Evolutionary conservation across 2,888 invertebrate species (phyloP).

Genomic region (Ophion slaviceki): DNA sequence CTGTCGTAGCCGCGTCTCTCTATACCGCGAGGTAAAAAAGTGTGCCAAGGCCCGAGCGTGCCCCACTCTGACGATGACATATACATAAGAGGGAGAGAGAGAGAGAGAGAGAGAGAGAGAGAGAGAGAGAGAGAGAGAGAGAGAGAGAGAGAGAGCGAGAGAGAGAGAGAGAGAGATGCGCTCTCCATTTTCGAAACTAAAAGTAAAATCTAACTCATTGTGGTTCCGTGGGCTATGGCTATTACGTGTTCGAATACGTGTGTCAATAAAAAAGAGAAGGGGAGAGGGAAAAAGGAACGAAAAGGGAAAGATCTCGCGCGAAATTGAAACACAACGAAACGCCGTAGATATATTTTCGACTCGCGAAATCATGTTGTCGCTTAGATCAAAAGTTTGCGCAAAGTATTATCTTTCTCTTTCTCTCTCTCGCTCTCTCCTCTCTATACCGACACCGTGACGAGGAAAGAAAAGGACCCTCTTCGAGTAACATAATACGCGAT

Average conservation of each 20-base stretch:
- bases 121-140: constrained; percentile 3
- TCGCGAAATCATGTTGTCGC: constrained; percentile 45
- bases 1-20: constrained; percentile 53
- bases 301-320: constrained; percentile 18
- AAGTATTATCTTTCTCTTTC: constrained; percentile 28
- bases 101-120: constrained; percentile 5
- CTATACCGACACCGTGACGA: constrained; percentile 18
- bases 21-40: constrained; percentile 77
- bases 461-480: constrained; percentile 37
- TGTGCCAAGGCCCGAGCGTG: constrained; percentile 81
- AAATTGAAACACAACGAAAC: constrained; percentile 20
- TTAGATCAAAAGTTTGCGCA: constrained; percentile 57
- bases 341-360: constrained; percentile 76
- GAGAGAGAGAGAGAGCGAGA: neutral
- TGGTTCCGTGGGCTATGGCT: constrained; percentile 70
- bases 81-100: constrained; percentile 4
- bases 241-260: constrained; percentile 14
- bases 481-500: constrained; percentile 41
- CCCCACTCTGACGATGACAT: constrained; percentile 63
- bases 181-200: constrained; percentile 83
- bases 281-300: neutral
- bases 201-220: constrained; percentile 83
- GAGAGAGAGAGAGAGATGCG: constrained; percentile 24
- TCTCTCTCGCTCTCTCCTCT: constrained; percentile 24
- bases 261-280: constrained; percentile 23